phyloP scores from a whole-genome alignment of 2,113 vertebrate species.

The Atractosteus spatula region DNA sequence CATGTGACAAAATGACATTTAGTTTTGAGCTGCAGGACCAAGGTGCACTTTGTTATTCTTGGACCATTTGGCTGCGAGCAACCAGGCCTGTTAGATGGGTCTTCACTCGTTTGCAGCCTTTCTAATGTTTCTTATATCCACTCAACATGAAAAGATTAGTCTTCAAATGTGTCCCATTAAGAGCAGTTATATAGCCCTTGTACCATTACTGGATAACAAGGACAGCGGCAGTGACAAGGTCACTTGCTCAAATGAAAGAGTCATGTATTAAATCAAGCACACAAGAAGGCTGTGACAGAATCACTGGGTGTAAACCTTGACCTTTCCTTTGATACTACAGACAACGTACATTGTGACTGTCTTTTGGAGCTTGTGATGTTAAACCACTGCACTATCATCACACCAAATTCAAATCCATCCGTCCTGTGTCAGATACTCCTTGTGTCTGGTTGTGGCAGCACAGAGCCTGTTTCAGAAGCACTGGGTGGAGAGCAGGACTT shows the following conservation, averaged over 20 bases:
- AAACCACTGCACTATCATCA: no score
- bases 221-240: conserved; percentile 3
- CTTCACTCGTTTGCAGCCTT: not conserved
- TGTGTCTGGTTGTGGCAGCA: no score
- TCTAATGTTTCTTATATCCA: not conserved
- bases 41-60: no score
- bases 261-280: not conserved
- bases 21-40: no score
- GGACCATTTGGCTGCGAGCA: not conserved
- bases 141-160: no score
- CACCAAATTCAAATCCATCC: no score
- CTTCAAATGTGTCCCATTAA: not conserved
- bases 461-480: no score
- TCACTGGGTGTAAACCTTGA: conserved; percentile 12
- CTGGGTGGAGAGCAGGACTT: no score
- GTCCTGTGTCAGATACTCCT: no score
- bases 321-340: not conserved
- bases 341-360: not conserved
- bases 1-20: no score
- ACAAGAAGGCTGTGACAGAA: not conserved
- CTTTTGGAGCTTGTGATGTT: no score
- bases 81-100: not conserved
- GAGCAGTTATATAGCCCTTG: not conserved
- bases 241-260: not conserved
- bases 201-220: not conserved